Evolutionary conservation across 53 echinoderm and acorn worm species (phyloP).

Genomic region (Holothuria leucospilota): DNA sequence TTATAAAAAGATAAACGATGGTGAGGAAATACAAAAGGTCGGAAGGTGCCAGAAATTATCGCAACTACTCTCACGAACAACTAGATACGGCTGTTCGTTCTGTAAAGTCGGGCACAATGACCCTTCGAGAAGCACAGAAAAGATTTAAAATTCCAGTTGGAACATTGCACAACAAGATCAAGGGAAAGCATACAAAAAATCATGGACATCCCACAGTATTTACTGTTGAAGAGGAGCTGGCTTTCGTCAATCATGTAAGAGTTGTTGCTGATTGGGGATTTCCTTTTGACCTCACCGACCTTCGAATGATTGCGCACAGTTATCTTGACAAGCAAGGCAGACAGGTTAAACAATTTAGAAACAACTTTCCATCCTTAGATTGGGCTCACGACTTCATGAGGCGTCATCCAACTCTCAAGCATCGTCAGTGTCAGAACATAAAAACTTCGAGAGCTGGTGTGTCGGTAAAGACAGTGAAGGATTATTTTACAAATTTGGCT

Average conservation of each 20-base stretch:
- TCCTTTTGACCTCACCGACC: slow-evolving; percentile 4
- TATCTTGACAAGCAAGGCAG: slow-evolving; percentile 13
- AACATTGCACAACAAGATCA: slow-evolving; percentile 10
- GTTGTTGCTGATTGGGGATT: slow-evolving; percentile 32
- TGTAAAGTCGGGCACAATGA: background rate
- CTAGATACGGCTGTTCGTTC: background rate
- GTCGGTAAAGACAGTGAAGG: too few relatives aligned
- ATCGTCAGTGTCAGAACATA: slow-evolving; percentile 15
- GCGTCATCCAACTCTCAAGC: slow-evolving; percentile 8
- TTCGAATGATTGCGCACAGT: background rate
- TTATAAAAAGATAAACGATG: background rate
- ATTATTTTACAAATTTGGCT: background rate
- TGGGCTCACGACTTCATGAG: slow-evolving; percentile 24
- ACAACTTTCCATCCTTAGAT: slow-evolving; percentile 4
- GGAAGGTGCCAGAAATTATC: slow-evolving; percentile 23
- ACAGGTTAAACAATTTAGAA: slow-evolving; percentile 1
- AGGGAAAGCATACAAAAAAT: slow-evolving; percentile 4
- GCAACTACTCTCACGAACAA: slow-evolving; percentile 19
- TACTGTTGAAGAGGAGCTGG: slow-evolving; percentile 6
- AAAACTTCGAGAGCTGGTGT: too few relatives aligned
- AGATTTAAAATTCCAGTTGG: background rate
- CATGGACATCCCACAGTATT: slow-evolving; percentile 18
- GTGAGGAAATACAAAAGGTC: background rate
- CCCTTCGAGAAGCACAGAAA: background rate
- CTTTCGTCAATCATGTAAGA: slow-evolving; percentile 10